Evolutionary conservation across 2,797 vertebrate species (phyloP), one percentile per base, ranked within the genome.

Genomic region (Smutsia temminckii): DNA sequence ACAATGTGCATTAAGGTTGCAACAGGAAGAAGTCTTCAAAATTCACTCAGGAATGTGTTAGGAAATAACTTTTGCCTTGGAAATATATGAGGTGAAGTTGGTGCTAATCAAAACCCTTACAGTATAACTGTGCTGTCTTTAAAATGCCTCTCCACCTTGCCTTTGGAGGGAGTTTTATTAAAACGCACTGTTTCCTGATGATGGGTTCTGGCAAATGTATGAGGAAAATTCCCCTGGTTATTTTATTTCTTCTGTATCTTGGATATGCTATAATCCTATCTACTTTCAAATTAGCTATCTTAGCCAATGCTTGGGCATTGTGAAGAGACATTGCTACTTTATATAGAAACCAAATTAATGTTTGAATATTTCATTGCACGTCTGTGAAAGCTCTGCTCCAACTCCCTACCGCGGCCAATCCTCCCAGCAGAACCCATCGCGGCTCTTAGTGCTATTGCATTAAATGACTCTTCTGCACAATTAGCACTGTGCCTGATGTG

Each of bases 11-110:
- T 34, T 91, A 63, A 7, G 66, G 11, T 37, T 75, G 25, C 20
- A 75, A 59, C 37, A 29, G 29, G 18, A 53, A 29, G 37, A 68
- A 63, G 12, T 20, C 27, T 90, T 14, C 46, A 32, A 1, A 9
- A 51, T 74, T 64, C 42, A 17, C 51, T 87, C 83, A 87, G 46
- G 37, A 34, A 69, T 23, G 6, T 83, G 61, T 53, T 81, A 34
- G 37, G 42, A 71, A 91, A 55, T 55, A 59, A 88, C 8, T 51
- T 71, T 63, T 92, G 57, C 16, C 18, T 1, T 51, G 40, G 75
- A 85, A 74, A 92, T 95, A 71, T 40, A 57, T 81, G 93, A 89
- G 25, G 25, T 59, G 72, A 85, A 90, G 12, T 94, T 32, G 59
- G 5, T 23, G 13, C 29, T 61, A 32, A 21, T 75, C 12, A 64